A percentile compares a stretch with the other conserved stretches of the same genome.
phyloP scores from a whole-genome alignment of 2,113 vertebrate species.

The Brevimyrus niger region DNA sequence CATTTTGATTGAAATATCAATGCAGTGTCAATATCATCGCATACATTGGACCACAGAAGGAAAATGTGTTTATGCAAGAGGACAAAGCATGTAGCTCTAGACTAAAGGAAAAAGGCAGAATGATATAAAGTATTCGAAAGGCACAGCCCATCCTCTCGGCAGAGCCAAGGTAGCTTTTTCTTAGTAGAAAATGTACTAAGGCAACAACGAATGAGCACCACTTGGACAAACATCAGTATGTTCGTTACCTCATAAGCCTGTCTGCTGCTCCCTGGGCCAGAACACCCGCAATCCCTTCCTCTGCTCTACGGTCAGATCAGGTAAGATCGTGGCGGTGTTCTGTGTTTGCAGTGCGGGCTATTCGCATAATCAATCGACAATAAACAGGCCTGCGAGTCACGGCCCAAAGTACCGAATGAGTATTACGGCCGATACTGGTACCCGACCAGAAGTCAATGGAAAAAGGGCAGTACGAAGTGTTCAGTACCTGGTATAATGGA shows the following conservation, averaged over 20 bases:
- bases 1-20: background rate
- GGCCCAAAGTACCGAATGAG: background rate
- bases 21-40: background rate
- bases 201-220: background rate
- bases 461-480: background rate
- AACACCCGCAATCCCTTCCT: background rate
- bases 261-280: background rate
- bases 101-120: background rate
- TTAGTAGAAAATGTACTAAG: background rate
- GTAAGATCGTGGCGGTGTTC: background rate
- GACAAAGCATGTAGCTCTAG: background rate
- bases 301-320: background rate
- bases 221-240: background rate
- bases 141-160: background rate
- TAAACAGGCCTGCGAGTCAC: background rate
- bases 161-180: background rate
- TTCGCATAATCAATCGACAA: background rate
- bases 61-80: background rate
- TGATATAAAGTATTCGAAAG: background rate
- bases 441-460: background rate
- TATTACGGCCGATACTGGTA: background rate
- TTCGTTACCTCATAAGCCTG: background rate
- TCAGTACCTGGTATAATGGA: background rate
- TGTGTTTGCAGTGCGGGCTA: background rate
- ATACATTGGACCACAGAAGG: background rate